phyloP scores from a whole-genome alignment of 2,888 invertebrate genomes.

The Andrena minutula region DNA sequence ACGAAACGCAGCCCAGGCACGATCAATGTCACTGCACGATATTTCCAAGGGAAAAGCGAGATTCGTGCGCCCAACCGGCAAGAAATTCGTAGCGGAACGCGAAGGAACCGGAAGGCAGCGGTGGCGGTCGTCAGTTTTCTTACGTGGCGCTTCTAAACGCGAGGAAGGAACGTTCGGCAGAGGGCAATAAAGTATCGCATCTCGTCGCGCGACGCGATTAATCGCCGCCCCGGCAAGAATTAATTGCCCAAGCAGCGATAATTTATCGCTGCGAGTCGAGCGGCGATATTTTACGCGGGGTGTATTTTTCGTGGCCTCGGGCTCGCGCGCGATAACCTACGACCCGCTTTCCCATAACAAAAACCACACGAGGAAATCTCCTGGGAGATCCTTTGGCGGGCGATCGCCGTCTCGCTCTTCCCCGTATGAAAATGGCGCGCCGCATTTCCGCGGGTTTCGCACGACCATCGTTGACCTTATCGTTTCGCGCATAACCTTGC shows the following conservation, averaged over 20 bases:
- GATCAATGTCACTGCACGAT: too few relatives aligned
- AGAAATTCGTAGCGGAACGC: background rate
- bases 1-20: background rate
- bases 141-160: slow-evolving; percentile 22
- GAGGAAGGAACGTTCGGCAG: slow-evolving; percentile 50
- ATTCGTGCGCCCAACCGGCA: background rate
- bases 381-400: slow-evolving; percentile 6
- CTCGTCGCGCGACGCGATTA: slow-evolving; percentile 69
- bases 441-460: slow-evolving; percentile 31
- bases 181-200: slow-evolving; percentile 65
- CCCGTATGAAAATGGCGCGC: slow-evolving; percentile 1
- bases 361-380: slow-evolving; percentile 36
- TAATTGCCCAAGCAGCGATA: slow-evolving; percentile 65
- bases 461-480: slow-evolving; percentile 38
- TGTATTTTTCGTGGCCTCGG: slow-evolving; percentile 56
- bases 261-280: slow-evolving; percentile 62
- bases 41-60: background rate
- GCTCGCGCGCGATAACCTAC: slow-evolving; percentile 61
- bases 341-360: slow-evolving; percentile 49
- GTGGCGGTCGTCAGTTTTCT: slow-evolving; percentile 13
- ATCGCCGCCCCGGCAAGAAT: slow-evolving; percentile 65
- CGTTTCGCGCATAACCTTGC: slow-evolving; percentile 37
- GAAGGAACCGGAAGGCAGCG: slow-evolving; percentile 24
- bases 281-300: slow-evolving; percentile 65
- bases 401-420: background rate